Conservation (phyloP, 2,113 vertebrate genomes). For the Mustela lutreola region DNA sequence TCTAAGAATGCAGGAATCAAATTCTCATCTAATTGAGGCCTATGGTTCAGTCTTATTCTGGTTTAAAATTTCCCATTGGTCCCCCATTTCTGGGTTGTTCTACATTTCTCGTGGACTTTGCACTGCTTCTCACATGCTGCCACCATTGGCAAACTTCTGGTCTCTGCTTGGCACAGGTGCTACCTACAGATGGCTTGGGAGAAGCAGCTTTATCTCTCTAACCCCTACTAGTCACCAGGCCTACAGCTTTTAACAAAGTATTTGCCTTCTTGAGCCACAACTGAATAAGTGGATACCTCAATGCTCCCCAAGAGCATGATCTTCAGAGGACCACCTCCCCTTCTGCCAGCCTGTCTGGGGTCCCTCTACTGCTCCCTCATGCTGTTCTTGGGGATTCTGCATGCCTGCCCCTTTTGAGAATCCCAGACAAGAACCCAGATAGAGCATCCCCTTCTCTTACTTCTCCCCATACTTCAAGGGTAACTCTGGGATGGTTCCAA, state of each 20-base stretch:
- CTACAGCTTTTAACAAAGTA: neutral
- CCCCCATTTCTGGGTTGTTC: neutral
- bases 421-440: neutral
- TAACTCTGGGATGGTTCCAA: neutral
- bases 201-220: neutral
- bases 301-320: neutral
- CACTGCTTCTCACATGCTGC: neutral
- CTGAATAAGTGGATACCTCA: neutral
- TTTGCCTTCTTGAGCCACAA: neutral
- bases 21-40: neutral
- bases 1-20: neutral
- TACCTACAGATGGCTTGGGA: neutral
- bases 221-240: neutral
- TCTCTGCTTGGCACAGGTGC: neutral
- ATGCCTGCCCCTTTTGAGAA: rapidly evolving
- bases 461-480: neutral
- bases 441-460: neutral
- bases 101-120: neutral
- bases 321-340: neutral
- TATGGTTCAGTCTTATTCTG: neutral
- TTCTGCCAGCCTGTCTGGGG: too few relatives aligned
- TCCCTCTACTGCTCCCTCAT: neutral
- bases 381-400: neutral
- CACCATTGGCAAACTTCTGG: rapidly evolving
- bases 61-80: neutral